A percentile compares a stretch with the other conserved stretches of the same genome.
Conservation (phyloP, 2,113 vertebrate genomes). For the Anhinga anhinga region DNA sequence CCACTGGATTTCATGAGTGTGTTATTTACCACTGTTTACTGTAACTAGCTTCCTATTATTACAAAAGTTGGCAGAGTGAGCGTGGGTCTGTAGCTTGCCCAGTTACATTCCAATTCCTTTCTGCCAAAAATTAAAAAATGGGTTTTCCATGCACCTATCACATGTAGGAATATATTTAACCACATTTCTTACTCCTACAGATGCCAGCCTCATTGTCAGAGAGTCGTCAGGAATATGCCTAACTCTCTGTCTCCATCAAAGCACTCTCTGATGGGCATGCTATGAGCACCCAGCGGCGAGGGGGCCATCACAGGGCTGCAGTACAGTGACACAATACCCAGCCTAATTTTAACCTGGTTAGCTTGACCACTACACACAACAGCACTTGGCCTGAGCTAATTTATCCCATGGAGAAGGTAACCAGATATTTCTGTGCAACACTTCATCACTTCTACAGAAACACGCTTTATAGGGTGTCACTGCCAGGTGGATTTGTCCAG, state of each 20-base stretch:
- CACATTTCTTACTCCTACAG: not conserved
- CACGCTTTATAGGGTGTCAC: not conserved
- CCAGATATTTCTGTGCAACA: not conserved
- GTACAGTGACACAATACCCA: not conserved
- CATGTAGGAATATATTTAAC: slow-evolving; percentile 23
- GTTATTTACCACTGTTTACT: slow-evolving; percentile 72
- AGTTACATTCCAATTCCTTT: slow-evolving; percentile 53
- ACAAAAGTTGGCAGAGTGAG: slow-evolving; percentile 60
- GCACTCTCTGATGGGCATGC: not conserved
- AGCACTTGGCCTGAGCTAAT: not conserved
- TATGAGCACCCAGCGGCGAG: not conserved
- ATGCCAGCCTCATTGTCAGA: not conserved
- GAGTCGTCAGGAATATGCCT: not conserved
- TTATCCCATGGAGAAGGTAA: not conserved
- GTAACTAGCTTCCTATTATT: slow-evolving; percentile 70
- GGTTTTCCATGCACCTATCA: slow-evolving; percentile 63
- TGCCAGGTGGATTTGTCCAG: not conserved
- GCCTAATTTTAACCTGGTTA: not conserved
- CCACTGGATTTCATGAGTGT: slow-evolving; percentile 44
- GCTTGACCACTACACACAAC: not conserved
- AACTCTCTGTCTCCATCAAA: not conserved
- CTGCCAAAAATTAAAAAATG: slow-evolving; percentile 62
- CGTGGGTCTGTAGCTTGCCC: slow-evolving; percentile 50
- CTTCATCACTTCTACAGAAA: not conserved
- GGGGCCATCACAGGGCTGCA: not conserved